Base-by-base conservation (phyloP, 2,797 vertebrate species). In the Onychomys arenicola region DNA sequence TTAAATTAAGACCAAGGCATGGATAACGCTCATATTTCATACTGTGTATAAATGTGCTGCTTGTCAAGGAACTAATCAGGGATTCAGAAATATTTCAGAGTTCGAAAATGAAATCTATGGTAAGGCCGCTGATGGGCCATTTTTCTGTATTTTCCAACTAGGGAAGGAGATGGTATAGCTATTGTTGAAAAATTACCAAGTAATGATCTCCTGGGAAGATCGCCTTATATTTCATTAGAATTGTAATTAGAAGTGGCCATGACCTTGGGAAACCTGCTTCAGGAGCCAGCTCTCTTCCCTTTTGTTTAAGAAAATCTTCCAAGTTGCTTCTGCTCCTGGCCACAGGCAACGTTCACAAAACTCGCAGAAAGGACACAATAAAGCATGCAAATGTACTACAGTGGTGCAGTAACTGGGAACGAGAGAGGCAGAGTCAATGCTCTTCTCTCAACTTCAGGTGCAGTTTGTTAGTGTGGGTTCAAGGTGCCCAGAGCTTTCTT, bases 181-280 rank as follows among this genome's bases (percentile, higher is more conserved):
- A 98, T 98, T 98, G 98, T 97, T 98, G 98, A 98, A 98, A 98
- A 98, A 98, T 98, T 98, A 98, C 98, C 98, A 97, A 98, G 97
- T 98, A 98, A 98, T 98, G 98, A 98, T 98, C 98, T 98, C 98
- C 98, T 98, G 98, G 98, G 98, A 98, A 98, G 98, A 98, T 98
- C 97, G 97, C 98, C 98, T 99, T 98, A 98, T 98, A 98, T 98
- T 98, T 98, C 98, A 98, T 98, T 98, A 98, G 98, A 98, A 98
- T 98, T 98, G 98, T 98, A 98, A 98, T 98, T 98, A 98, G 98
- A 98, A 97, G 97, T 98, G 97, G 97, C 98, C 97, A 0, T 97
- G 98, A 98, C 98, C 98, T 98, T 98, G 98, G 96, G 97, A 98
- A 98, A 98, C 97, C 98, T 98, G 96, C 97, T 97, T 98, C 96